Conservation (phyloP, 2,113 vertebrate species). For the Camelus dromedarius region DNA sequence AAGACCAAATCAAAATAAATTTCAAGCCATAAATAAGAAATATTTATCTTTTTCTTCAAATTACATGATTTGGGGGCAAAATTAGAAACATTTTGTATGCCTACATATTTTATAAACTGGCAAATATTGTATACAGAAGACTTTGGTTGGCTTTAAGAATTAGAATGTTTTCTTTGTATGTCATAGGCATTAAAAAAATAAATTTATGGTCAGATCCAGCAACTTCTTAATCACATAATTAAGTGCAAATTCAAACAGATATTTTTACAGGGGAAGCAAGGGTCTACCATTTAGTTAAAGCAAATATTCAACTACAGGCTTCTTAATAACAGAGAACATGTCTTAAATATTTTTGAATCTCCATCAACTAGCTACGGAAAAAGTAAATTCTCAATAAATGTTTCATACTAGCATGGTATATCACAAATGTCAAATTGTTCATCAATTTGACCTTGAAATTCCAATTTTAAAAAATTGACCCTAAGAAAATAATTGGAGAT, state of each 20-base stretch:
- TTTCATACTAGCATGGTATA: background rate
- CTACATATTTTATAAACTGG: slow-evolving; percentile 4
- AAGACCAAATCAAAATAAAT: slow-evolving; percentile 48
- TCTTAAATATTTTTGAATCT: background rate
- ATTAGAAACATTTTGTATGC: background rate
- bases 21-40: slow-evolving; percentile 28
- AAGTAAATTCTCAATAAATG: background rate
- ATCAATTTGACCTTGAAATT: slow-evolving; percentile 14
- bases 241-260: slow-evolving; percentile 42
- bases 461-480: background rate
- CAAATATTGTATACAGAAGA: background rate
- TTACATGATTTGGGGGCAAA: background rate
- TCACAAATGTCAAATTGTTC: slow-evolving; percentile 54
- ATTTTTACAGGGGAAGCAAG: background rate
- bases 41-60: background rate
- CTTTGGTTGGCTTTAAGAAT: slow-evolving; percentile 36
- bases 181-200: background rate
- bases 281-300: background rate
- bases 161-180: background rate
- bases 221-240: slow-evolving; percentile 11
- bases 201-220: slow-evolving; percentile 21
- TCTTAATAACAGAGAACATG: background rate
- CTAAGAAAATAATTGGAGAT: slow-evolving; percentile 32
- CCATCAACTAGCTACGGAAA: background rate
- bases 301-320: background rate